Evolutionary conservation across 2,888 invertebrate genomes (phyloP), one percentile per base, ranked within the genome.

Genomic region (Brachynemurus nebulosus): DNA sequence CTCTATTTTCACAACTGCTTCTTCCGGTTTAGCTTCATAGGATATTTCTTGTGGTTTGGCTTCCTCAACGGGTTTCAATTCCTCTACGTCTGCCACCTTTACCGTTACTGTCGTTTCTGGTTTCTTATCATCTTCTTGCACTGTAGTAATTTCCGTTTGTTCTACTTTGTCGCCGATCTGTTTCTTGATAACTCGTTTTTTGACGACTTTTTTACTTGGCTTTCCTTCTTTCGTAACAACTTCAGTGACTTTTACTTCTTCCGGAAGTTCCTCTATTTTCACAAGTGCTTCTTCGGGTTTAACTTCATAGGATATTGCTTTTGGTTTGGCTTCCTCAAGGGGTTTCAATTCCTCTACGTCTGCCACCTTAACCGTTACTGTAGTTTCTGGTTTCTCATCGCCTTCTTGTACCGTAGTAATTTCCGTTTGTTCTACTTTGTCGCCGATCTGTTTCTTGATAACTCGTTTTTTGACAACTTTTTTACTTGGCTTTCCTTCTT

Each of bases 21-120:
- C 9, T 33, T 33, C 4, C 5, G 33, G 33, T 33, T 33, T 4
- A 6, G 33, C 16, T 6, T 14, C 9, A 14, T 12, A 4, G 5
- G 16, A 33, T 33, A n/a, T n/a, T n/a, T n/a, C n/a, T n/a, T 33
- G 12, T 33, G 33, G 4, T 20, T 9, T 20, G 9, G 36, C 17
- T 1, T 59, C 56, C 18, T 51, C 49, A 40, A 53, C 52, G 6
- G 51, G 51, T 2, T 53, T 52, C 12, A 27, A n/a, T 21, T 47
- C 47, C 30, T 37, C 8, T 3, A 39, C 18, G 20, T 44, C 41
- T 20, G 21, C 17, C 11, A 12, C 12, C 19, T 58, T 59, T 3
- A 69, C 59, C 20, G 59, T 56, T 18, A 71, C 62, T 47, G 65
- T 63, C 49, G 63, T 64, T 47, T 69, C 51, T 39, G 68, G 63